Evolutionary conservation across 2,797 vertebrate genomes (phyloP).

Genomic region (Poecilia picta): DNA sequence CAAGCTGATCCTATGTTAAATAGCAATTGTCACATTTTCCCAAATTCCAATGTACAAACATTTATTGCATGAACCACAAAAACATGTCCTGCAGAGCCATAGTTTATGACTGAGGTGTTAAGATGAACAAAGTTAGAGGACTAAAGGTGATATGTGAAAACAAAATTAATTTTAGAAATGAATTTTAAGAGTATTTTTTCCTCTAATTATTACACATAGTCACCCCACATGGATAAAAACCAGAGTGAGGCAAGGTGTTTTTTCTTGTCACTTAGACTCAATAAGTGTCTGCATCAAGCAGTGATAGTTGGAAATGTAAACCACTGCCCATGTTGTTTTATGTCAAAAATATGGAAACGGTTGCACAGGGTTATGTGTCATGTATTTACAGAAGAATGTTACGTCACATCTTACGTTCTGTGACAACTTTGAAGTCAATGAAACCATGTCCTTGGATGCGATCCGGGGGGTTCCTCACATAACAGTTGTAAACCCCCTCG

Average conservation of each 20-base stretch:
- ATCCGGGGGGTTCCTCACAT: slow-evolving; percentile 93
- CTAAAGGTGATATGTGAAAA: background rate
- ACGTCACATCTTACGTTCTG: slow-evolving; percentile 84
- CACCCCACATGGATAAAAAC: background rate
- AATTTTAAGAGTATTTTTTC: background rate
- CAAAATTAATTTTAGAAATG: background rate
- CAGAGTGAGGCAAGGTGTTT: background rate
- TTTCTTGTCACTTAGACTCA: background rate
- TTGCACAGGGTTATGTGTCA: background rate
- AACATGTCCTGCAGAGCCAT: background rate
- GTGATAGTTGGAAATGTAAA: background rate
- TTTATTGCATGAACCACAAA: background rate
- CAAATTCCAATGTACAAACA: background rate
- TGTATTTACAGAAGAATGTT: slow-evolving; percentile 8
- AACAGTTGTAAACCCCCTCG: slow-evolving; percentile 90
- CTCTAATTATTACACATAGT: background rate
- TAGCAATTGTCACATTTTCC: background rate
- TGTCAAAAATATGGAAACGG: background rate
- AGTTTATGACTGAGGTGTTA: background rate
- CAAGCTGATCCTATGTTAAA: background rate
- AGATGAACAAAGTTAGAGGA: background rate
- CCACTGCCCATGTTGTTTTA: background rate
- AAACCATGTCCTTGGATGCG: slow-evolving; percentile 86
- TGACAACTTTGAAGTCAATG: slow-evolving; percentile 87
- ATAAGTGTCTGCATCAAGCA: background rate